A percentile compares a stretch with the other conserved stretches of the same genome.
Conservation (phyloP, 2,113 vertebrate species). For the Seriola quinqueradiata region DNA sequence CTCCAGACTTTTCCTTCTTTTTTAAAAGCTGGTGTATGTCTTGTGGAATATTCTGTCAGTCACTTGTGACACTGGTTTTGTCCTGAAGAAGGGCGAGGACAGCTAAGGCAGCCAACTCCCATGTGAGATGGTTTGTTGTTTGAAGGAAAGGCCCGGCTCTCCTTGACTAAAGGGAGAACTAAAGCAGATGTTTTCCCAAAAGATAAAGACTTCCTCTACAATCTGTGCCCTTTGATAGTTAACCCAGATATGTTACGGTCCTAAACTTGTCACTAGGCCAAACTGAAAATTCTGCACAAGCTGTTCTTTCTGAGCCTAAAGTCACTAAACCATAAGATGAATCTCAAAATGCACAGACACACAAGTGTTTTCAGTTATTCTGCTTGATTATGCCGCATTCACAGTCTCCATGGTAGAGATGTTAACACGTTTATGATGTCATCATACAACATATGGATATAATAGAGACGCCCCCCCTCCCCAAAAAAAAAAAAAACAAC, state of each 20-base stretch:
- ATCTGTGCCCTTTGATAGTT: not conserved
- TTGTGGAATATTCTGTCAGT: not conserved
- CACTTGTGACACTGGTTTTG: not conserved
- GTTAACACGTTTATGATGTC: not conserved
- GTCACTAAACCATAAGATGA: not conserved
- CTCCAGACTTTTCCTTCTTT: not conserved
- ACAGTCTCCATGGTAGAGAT: not conserved
- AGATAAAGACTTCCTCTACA: not conserved
- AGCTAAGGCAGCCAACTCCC: not conserved
- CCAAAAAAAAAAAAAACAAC: too few relatives aligned
- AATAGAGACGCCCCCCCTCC: not conserved
- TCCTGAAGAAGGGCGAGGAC: not conserved
- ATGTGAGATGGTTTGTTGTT: not conserved
- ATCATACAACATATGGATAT: not conserved
- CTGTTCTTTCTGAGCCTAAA: not conserved
- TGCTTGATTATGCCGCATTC: not conserved
- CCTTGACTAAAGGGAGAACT: not conserved
- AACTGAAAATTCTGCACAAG: not conserved
- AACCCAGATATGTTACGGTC: not conserved
- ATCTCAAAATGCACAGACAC: not conserved
- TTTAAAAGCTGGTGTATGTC: not conserved
- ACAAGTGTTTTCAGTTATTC: conserved; percentile 1
- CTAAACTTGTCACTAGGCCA: not conserved
- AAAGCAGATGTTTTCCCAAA: not conserved
- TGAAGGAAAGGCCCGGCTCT: not conserved